These are phyloP conservation scores for Ceratotherium simum DNA, from an alignment of 2,113 vertebrate genomes.

Conservation along the genomic window DNA sequence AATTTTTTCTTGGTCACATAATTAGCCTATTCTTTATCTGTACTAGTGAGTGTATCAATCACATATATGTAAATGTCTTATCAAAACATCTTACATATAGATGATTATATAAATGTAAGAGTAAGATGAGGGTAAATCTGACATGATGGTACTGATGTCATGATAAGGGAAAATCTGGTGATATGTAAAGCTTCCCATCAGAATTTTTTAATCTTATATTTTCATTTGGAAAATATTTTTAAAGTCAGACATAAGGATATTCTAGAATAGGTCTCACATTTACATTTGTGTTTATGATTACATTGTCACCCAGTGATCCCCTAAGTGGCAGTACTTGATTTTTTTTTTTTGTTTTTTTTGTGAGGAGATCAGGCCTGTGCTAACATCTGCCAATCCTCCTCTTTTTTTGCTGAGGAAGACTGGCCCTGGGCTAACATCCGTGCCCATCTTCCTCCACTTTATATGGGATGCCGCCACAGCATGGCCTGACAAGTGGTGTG, in stretches of 20 bases:
- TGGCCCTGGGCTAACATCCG: too few relatives aligned
- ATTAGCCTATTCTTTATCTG: not conserved
- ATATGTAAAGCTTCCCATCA: not conserved
- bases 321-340: not conserved
- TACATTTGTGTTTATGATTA: not conserved
- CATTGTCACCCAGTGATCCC: not conserved
- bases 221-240: not conserved
- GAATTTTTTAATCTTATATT: constrained; percentile 15
- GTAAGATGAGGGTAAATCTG: not conserved
- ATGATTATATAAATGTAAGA: not conserved
- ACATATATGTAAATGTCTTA: not conserved
- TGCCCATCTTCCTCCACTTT: too few relatives aligned
- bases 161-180: not conserved
- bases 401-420: too few relatives aligned
- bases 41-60: not conserved
- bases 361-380: too few relatives aligned
- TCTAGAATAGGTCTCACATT: not conserved
- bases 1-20: not conserved
- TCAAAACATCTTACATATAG: not conserved
- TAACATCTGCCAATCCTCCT: too few relatives aligned
- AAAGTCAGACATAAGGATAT: not conserved
- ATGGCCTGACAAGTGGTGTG: too few relatives aligned
- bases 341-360: not conserved
- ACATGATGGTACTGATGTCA: not conserved
- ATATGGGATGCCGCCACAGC: too few relatives aligned